Evolutionary conservation across 2,113 vertebrate species (phyloP).

Genomic region (Oxyura jamaicensis): DNA sequence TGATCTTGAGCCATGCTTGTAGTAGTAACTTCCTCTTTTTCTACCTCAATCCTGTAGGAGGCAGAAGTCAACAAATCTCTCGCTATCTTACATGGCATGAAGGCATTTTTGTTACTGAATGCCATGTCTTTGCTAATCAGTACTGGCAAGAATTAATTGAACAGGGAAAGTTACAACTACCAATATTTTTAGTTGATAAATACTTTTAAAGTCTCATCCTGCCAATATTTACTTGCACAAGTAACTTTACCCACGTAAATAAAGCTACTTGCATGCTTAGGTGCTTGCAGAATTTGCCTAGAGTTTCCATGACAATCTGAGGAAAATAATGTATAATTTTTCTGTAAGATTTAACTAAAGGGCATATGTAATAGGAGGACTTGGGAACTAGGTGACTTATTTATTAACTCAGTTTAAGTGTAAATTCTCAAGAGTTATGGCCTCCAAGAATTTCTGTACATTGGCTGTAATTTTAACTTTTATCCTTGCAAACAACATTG

Average conservation of each 20-base stretch:
- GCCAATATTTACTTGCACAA: not conserved
- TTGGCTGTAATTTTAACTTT: not conserved
- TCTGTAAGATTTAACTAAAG: not conserved
- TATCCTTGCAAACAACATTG: not conserved
- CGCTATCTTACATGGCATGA: not conserved
- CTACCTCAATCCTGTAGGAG: slow-evolving; percentile 61
- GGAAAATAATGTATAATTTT: not conserved
- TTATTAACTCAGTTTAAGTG: slow-evolving; percentile 22
- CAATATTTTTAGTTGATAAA: not conserved
- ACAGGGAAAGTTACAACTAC: not conserved
- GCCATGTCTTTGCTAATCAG: slow-evolving; percentile 33
- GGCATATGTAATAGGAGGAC: not conserved
- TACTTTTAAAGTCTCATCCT: not conserved
- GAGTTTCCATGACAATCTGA: not conserved
- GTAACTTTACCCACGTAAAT: not conserved
- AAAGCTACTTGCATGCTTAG: not conserved
- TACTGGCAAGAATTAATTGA: slow-evolving; percentile 51
- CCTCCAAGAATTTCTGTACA: not conserved
- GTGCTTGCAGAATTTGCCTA: not conserved
- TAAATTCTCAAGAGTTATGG: not conserved
- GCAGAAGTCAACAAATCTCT: slow-evolving; percentile 65
- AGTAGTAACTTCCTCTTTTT: not conserved
- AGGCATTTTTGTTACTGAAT: slow-evolving; percentile 32
- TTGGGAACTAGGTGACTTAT: not conserved
- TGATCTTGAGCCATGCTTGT: not conserved